Conservation (phyloP, 1,140 invertebrate species). For the Pemphigus obesinymphae region DNA sequence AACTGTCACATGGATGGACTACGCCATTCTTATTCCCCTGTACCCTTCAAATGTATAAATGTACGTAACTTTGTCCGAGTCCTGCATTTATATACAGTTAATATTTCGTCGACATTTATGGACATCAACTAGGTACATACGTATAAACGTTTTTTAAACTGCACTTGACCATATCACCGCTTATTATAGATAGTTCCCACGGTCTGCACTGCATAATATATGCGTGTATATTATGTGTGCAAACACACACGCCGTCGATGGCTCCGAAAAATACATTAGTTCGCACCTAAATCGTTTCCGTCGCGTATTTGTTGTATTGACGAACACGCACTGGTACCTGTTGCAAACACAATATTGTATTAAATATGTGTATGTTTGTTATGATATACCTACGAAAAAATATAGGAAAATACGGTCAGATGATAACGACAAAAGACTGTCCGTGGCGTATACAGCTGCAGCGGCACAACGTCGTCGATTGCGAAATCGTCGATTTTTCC, state of each 20-base stretch:
- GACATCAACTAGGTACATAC: neutral
- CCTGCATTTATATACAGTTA: too few species aligned
- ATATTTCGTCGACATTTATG: too few species aligned
- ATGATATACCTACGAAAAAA: neutral
- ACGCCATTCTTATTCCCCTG: too few species aligned
- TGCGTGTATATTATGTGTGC: neutral
- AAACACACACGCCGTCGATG: neutral
- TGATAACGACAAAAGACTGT: neutral
- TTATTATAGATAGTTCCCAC: slow-evolving; percentile 22
- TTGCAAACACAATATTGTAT: too few species aligned
- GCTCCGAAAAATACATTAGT: neutral
- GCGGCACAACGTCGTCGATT: neutral
- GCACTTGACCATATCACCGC: neutral
- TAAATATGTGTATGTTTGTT: neutral
- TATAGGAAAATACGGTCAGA: neutral
- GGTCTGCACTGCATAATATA: neutral
- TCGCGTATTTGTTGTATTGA: neutral
- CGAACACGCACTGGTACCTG: neutral
- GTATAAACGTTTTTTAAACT: neutral
- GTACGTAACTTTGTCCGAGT: too few species aligned
- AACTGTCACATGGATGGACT: too few species aligned
- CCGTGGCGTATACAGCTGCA: neutral
- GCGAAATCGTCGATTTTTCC: neutral
- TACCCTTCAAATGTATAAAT: too few species aligned
- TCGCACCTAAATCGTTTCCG: slow-evolving; percentile 30